Conservation (phyloP, 2,888 invertebrate genomes). For the Noctua fimbriata region DNA sequence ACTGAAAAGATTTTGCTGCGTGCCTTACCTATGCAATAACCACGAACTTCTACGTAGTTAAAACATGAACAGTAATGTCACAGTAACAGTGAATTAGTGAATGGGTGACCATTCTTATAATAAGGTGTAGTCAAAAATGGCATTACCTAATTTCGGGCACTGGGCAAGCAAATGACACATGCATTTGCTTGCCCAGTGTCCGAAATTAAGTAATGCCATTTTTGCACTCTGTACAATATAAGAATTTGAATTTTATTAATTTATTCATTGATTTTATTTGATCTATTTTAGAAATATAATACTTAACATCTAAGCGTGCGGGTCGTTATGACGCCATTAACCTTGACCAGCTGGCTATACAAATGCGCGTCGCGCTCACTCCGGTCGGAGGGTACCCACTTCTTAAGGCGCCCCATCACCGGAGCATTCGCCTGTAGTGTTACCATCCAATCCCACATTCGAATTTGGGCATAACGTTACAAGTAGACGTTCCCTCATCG, state of each 20-base stretch:
- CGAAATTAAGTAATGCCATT: too few relatives aligned
- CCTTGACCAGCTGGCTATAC: slow-evolving; percentile 2
- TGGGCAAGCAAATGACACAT: neutral
- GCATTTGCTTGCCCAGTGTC: too few relatives aligned
- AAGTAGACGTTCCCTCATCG: neutral
- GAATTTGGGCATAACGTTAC: neutral
- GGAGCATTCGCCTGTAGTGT: neutral
- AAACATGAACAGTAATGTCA: neutral
- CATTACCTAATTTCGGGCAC: neutral
- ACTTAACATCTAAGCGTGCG: neutral
- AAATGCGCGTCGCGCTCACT: slow-evolving; percentile 4
- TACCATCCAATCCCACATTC: neutral
- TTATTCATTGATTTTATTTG: neutral
- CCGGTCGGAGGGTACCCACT: neutral
- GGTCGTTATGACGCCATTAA: neutral
- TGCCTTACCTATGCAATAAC: neutral
- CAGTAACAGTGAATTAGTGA: neutral
- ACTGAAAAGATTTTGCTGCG: neutral
- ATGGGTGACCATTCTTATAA: neutral
- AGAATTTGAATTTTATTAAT: neutral
- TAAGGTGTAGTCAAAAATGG: neutral
- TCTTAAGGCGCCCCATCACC: neutral
- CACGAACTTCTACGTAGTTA: neutral
- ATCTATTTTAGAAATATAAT: neutral
- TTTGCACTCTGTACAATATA: neutral